Evolutionary conservation across 2,797 vertebrate species (phyloP).

Genomic region (Pseudocheirus occidentalis): DNA sequence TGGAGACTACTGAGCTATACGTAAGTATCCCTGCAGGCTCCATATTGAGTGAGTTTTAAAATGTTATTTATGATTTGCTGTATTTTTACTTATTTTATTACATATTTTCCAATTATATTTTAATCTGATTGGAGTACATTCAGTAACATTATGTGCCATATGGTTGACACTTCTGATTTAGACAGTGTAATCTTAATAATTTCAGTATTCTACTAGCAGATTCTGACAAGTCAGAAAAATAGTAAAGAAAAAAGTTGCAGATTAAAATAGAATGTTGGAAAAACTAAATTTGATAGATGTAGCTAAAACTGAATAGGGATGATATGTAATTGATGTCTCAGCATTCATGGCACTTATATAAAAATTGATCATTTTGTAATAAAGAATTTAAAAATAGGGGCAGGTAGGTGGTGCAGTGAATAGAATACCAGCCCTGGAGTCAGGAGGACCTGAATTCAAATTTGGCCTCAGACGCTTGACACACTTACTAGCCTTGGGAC

Average conservation of each 20-base stretch:
- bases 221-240: background rate
- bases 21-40: background rate
- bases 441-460: too few species aligned
- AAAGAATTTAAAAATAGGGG: background rate
- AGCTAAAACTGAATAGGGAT: background rate
- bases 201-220: background rate
- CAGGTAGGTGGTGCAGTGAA: too few species aligned
- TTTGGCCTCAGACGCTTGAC: too few species aligned
- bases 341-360: background rate
- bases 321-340: background rate
- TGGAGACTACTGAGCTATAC: background rate
- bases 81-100: background rate
- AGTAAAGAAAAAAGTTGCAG: background rate
- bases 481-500: too few species aligned
- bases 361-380: background rate
- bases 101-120: background rate
- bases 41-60: background rate
- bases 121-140: background rate
- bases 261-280: background rate
- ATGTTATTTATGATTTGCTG: background rate
- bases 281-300: background rate
- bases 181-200: background rate
- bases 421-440: too few species aligned
- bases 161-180: background rate
- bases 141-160: background rate